Conservation (phyloP, 2,888 invertebrate genomes). For the Ennomos quercinarius region DNA sequence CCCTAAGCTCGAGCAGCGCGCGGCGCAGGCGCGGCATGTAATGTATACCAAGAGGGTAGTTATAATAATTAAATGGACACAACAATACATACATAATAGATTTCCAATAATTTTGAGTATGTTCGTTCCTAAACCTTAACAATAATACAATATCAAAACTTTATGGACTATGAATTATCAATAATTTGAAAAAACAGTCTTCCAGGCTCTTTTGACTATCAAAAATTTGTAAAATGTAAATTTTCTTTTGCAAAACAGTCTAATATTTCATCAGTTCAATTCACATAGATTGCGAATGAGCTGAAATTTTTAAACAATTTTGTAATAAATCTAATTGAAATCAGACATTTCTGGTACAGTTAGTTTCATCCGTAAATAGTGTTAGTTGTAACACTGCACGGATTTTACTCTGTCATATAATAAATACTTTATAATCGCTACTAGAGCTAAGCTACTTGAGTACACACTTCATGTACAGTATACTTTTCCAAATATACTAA, state of each 20-base stretch:
- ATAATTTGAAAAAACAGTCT: conserved; percentile 83
- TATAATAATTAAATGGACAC: conserved; percentile 29
- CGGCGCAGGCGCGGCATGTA: not conserved
- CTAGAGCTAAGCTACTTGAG: not conserved
- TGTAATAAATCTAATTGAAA: conserved; percentile 48
- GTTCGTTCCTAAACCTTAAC: conserved; percentile 70
- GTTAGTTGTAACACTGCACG: not conserved
- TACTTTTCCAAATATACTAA: not conserved
- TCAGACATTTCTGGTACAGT: conserved; percentile 69
- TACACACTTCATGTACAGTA: not conserved
- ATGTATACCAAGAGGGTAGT: conserved; percentile 8
- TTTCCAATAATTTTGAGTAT: conserved; percentile 62
- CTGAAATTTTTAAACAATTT: conserved; percentile 21
- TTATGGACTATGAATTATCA: conserved; percentile 79
- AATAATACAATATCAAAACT: conserved; percentile 79
- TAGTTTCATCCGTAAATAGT: conserved; percentile 47
- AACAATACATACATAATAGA: conserved; percentile 40
- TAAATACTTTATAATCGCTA: conserved; percentile 1
- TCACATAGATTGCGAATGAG: conserved; percentile 35
- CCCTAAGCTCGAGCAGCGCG: conserved; percentile 11
- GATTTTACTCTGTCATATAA: conserved; percentile 13
- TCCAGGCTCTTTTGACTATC: conserved; percentile 77
- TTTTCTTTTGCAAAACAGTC: conserved; percentile 72
- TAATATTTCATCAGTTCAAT: conserved; percentile 57
- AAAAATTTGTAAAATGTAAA: conserved; percentile 84